Evolutionary conservation across 1,140 invertebrate species (phyloP).

Genomic region (silkworm (Bombyx mori)): ASM3026992v2 NC_085123.1:9026501-9027000

Average conservation of each 20-base stretch:
- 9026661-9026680: slow-evolving; percentile 55
- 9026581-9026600: too few relatives aligned
- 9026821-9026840: slow-evolving; percentile 88
- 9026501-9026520: too few relatives aligned
- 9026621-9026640: too few relatives aligned
- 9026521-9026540: too few relatives aligned
- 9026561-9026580: too few relatives aligned
- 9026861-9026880: slow-evolving; percentile 87
- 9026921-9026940: too few relatives aligned
- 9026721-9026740: slow-evolving; percentile 66
- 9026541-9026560: too few relatives aligned
- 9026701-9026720: slow-evolving; percentile 70
- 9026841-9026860: slow-evolving; percentile 88
- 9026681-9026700: slow-evolving; percentile 70
- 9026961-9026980: too few relatives aligned
- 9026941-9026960: too few relatives aligned
- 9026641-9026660: slow-evolving; percentile 39
- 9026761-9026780: slow-evolving; percentile 57
- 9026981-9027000: too few relatives aligned
- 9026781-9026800: slow-evolving; percentile 23
- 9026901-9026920: too few relatives aligned
- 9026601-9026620: too few relatives aligned
- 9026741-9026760: slow-evolving; percentile 63
- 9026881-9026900: slow-evolving; percentile 3
- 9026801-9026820: slow-evolving; percentile 76